Base-by-base conservation (phyloP, 2,888 invertebrate genomes). In the Pristionchus maxplancki region DNA sequence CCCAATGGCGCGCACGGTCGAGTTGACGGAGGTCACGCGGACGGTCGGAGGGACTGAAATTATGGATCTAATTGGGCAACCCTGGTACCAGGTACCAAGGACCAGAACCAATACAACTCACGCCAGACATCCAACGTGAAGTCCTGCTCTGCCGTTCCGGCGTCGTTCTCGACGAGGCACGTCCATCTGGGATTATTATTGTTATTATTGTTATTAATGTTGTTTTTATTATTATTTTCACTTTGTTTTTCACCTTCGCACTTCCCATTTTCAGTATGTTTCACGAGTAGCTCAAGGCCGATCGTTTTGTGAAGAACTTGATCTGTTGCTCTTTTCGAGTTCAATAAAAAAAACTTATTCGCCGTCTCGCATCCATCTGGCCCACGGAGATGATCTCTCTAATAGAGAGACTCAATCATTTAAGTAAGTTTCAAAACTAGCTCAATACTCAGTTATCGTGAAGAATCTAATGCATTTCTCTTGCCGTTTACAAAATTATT, bases 131-230 rank as follows among this genome's bases (percentile, higher is more conserved):
- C 93, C 15, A 94, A 89, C 28, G 87, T 81, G 87, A 94, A 91
- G 85, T 93, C 93, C 24, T 91, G 82, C 67, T 93, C 92, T 31
- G 90, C 90, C 0, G 93, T 92, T 9, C 96, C 96, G 4, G 95
- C 95, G 5, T 93, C 89, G 91, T 96, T 96, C 82, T 93, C 93
- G 9, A 95, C 96, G 24, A 94, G 89, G 93, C 96, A 96, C 37
- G 94, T 94, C 91, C 95, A 95, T 17, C 92, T 90, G 0, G 95
- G 95, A 71, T 92, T 95, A 11, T 28, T 28, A n/a, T n/a, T n/a
- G n/a, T n/a, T n/a, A n/a, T n/a, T n/a, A n/a, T n/a, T n/a, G n/a
- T n/a, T n/a, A n/a, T n/a, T n/a, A n/a, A n/a, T n/a, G n/a, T n/a
- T n/a, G n/a, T n/a, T n/a, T n/a, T n/a, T n/a, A 3, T 44, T 44